Evolutionary conservation across 2,888 invertebrate genomes (phyloP).

Genomic region (Pandemis corylana): DNA sequence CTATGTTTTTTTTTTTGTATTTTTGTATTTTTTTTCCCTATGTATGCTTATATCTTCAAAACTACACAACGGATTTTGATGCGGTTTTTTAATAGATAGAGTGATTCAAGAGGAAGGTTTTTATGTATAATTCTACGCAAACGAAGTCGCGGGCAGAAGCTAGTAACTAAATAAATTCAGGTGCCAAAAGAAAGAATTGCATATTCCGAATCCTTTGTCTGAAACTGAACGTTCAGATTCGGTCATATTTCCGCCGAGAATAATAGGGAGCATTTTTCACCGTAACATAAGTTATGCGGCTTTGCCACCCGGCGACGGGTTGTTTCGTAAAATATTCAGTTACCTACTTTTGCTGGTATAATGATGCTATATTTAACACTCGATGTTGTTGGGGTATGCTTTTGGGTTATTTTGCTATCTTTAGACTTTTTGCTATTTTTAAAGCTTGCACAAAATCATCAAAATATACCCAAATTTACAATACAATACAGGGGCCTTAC

Average conservation of each 20-base stretch:
- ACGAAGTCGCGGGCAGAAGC: too few relatives aligned
- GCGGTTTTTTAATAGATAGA: too few relatives aligned
- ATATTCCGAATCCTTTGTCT: constrained; percentile 1
- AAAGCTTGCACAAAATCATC: too few relatives aligned
- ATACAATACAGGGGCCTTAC: too few relatives aligned
- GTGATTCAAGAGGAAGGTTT: too few relatives aligned
- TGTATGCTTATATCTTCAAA: too few relatives aligned
- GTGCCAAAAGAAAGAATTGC: not conserved
- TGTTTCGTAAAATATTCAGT: constrained; percentile 14
- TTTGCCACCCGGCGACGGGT: not conserved
- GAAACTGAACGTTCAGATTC: not conserved
- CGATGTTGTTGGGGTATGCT: not conserved
- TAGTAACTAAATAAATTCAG: not conserved
- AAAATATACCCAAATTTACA: too few relatives aligned
- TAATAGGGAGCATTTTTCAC: constrained; percentile 14
- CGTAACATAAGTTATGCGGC: not conserved
- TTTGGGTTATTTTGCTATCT: not conserved
- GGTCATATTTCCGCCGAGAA: not conserved
- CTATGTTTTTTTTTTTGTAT: too few relatives aligned
- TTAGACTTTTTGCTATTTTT: too few relatives aligned
- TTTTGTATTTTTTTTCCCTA: too few relatives aligned
- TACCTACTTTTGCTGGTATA: not conserved
- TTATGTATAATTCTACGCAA: too few relatives aligned
- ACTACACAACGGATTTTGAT: too few relatives aligned
- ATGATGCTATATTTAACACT: not conserved